Base-by-base conservation (phyloP, 2,113 vertebrate species). In the Vulpes ferrilata region DNA sequence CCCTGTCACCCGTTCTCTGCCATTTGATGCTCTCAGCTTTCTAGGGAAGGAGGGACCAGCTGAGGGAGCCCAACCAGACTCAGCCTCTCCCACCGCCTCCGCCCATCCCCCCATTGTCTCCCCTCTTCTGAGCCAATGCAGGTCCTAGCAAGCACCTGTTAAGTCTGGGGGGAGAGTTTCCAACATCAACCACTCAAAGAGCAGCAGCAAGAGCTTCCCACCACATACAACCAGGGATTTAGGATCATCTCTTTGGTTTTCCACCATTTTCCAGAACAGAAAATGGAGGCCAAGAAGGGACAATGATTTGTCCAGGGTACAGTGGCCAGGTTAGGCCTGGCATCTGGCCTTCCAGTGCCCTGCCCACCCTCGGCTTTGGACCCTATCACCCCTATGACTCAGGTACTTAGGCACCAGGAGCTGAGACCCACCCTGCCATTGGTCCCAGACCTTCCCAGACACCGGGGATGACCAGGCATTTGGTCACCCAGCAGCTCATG, bases 121-220 rank as follows among this genome's bases (percentile, higher is more conserved):
- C 25, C 0, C 25, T 27, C 13, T 25, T 25, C 38, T 8, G 25
- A 32, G 51, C 71, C 85, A 32, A 7, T 53, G 55, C 76, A 13
- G 57, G 57, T 22, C 69, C 81, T 38, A 3, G 17, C 25, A 9
- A 12, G 13, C 9, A 4, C 38, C 20, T 5, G 32, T 35, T 2
- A 17, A 64, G 1, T 19, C 16, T 48, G 57, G 57, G 57, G 20
- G 35, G 57, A 13, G 30, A 0, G 20, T 35, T 55, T 62, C 59
- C 15, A 1, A 0, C 7, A 1, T 6, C 4, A 13, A 30, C 3
- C 11, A 32, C 0, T 20, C 51, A 38, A 7, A 9, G 2, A 30
- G 22, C 48, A 20, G 30, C 3, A 9, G 85, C 62, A 11, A 22
- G 64, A 51, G 8, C 11, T 25, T 0, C 17, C 4, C 32, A 60